Evolutionary conservation across 2,113 vertebrate genomes (phyloP), one percentile per base, ranked within the genome.

Genomic region (Limnothrissa miodon): DNA sequence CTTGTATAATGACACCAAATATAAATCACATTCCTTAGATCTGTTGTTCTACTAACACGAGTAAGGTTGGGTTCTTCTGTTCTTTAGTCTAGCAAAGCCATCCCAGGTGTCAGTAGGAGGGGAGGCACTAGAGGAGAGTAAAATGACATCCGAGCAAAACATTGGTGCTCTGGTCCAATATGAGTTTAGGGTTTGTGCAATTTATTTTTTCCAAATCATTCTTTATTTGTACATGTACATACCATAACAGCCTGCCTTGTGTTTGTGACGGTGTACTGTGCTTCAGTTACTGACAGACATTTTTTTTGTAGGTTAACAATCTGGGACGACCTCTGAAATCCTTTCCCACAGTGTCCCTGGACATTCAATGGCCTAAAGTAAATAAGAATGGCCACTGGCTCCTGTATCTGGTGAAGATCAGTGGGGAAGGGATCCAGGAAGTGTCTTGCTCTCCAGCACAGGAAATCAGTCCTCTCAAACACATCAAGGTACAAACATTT

Each of bases 311-410:
- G 98, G 94, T 99, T 79, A 96, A 91, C 79, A 98, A 99, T 89
- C 89, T 96, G 87, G 97, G 98, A 25, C 94, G 93, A 80, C 95
- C 98, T 21, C 95, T 99, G 82, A 97, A 96, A 91, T 95, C 95
- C 70, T 95, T 98, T 1, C 94, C 95, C 80, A 96, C 94, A 0
- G 96, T 95, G 36, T 96, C 95, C 25, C 91, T 98, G 81, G 95
- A 96, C 82, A 96, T 99, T 86, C 90, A 92, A 11, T 99, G 98
- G 98, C 98, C 97, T 0, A 97, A 96, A 90, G 95, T 96, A 92
- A 96, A 96, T 5, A 88, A 82, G 45, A 94, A 92, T 6, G 96
- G 96, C 79, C 97, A 97, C 89, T 95, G 96, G 96, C 84, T 98
- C 83, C 95, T 99, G 80, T 97, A 99, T 91, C 93, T 99, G 91